Percentiles rank a stretch among this genome's conserved stretches.
Conservation (phyloP, 2,797 vertebrate species). For the Platalea minor region DNA sequence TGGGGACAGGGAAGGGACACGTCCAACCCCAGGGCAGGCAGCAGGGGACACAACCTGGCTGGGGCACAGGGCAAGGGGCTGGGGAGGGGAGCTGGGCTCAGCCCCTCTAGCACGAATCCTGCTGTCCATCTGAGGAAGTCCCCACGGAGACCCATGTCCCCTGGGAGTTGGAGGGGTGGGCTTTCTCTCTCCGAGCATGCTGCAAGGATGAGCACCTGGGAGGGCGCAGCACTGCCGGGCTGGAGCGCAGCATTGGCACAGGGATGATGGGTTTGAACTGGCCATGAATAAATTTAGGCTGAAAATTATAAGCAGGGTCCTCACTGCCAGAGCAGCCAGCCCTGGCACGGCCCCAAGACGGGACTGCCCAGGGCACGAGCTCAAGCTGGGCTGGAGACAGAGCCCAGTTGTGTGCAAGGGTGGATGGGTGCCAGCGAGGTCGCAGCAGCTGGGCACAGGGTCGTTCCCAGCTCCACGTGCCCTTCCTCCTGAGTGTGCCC, state of each 20-base stretch:
- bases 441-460: fast-evolving
- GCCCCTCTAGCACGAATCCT: background rate
- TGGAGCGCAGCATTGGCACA: background rate
- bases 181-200: background rate
- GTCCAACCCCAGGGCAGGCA: background rate
- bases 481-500: background rate
- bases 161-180: fast-evolving
- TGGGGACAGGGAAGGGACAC: background rate
- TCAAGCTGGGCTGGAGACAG: background rate
- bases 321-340: background rate
- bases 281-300: background rate
- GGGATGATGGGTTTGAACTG: background rate
- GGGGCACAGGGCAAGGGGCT: background rate
- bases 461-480: background rate
- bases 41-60: background rate
- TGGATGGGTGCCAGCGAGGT: background rate
- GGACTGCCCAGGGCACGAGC: background rate
- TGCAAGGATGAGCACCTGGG: background rate
- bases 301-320: background rate
- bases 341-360: fast-evolving
- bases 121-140: background rate
- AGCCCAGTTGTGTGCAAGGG: background rate
- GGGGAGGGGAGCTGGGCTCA: background rate
- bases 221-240: background rate
- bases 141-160: fast-evolving